These are phyloP conservation scores for Urosaurus nigricauda DNA, from an alignment of 2,797 vertebrate species.

Conservation along the genomic window DNA sequence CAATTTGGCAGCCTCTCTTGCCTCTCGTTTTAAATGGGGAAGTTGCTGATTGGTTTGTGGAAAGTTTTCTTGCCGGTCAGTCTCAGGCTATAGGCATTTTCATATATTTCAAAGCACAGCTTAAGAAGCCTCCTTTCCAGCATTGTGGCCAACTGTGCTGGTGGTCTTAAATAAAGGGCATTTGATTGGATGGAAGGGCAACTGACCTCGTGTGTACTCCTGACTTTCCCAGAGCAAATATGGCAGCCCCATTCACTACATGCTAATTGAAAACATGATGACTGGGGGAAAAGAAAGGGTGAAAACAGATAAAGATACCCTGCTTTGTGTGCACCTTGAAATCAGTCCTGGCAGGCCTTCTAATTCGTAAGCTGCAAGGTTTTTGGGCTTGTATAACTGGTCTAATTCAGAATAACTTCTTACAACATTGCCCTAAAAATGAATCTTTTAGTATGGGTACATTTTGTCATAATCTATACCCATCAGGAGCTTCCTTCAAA, in stretches of 20 bases:
- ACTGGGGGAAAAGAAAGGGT: background rate
- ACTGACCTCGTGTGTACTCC: background rate
- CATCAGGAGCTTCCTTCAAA: too few species aligned
- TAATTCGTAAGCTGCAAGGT: background rate
- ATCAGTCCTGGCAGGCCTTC: background rate
- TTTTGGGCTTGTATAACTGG: background rate
- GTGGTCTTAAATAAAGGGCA: background rate
- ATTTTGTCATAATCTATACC: background rate
- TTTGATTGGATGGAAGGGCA: background rate
- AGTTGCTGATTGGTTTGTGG: conserved; percentile 32
- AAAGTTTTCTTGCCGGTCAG: conserved; percentile 40
- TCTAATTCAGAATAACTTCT: background rate
- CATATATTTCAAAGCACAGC: background rate
- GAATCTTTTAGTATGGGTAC: too few species aligned
- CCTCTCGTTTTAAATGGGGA: conserved; percentile 40
- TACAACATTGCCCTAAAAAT: background rate
- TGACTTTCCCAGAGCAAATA: conserved; percentile 13
- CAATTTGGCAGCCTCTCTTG: conserved; percentile 53
- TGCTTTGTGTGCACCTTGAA: background rate
- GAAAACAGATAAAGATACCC: background rate
- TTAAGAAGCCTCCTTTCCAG: background rate
- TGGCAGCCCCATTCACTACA: background rate
- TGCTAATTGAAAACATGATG: background rate
- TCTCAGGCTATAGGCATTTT: conserved; percentile 26
- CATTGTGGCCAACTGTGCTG: background rate